Base-by-base conservation (phyloP, 2,113 vertebrate genomes). In the Trogon melanurus region DNA sequence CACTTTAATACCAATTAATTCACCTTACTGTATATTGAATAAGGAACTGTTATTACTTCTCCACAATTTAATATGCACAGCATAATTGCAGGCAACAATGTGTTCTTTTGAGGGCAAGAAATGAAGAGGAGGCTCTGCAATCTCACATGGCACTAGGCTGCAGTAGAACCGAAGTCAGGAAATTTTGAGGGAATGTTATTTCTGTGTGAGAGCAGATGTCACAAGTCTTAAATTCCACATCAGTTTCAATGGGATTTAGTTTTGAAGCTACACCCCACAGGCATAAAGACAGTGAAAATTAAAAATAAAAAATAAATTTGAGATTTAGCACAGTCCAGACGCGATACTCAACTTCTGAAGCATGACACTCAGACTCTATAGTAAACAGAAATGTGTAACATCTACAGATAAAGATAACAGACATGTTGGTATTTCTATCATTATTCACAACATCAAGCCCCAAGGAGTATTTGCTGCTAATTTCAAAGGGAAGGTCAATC, bases 1-100 rank as follows among this genome's bases (percentile, higher is more conserved):
- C 62, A 38, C 36, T 96, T 91, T 73, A 91, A 66, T 57, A 83
- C 6, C 66, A 94, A 95, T 93, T 96, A 94, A 96, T 93, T 95
- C 85, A 88, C 71, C 67, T 91, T 62, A 7, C 9, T 80, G 64
- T 78, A 48, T 79, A 83, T 85, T 94, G 89, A 95, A 58, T 74
- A 95, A 93, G 51, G 71, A 94, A 76, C 23, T 54, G 54, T 73
- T 91, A 85, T 62, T 87, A 54, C 51, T 90, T 87, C 67, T 88
- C 60, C 60, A 45, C 38, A 30, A 85, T 83, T 94, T 94, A 93
- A 93, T 60, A 85, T n/a, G 71, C 67, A 76, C 34, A 36, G 58
- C 36, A 48, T 73, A 94, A 97, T 17, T 80, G 51, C 8, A 14
- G 19, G 47, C 13, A 3, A 87, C 36, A 38, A 94, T 92, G 53